Percentiles rank a stretch among this genome's conserved stretches.
Conservation (phyloP, 1,140 invertebrate genomes). For the Lamellibrachia luymesi region DNA sequence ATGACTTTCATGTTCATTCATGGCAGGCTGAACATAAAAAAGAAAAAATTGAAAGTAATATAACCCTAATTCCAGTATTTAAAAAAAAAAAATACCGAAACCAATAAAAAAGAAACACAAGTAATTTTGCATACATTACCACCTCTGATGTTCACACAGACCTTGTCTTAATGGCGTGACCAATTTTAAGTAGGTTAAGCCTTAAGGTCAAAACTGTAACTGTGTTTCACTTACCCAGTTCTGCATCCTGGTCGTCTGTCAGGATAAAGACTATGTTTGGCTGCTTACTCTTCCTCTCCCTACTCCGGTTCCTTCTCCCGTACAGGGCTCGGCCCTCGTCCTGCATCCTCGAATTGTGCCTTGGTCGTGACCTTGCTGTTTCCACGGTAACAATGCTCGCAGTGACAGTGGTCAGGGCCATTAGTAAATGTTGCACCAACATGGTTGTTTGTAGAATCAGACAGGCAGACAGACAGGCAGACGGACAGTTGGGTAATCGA, state of each 20-base stretch:
- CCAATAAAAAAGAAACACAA: no score
- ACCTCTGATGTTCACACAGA: no score
- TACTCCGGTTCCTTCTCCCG: neutral
- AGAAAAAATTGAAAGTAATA: no score
- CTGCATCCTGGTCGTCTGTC: constrained; percentile 93
- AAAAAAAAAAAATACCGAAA: no score
- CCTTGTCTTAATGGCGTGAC: no score
- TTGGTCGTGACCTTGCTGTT: neutral
- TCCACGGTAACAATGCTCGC: neutral
- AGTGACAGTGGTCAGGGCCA: neutral
- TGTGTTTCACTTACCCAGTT: constrained; percentile 67
- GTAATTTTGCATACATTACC: no score
- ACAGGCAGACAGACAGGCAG: neutral
- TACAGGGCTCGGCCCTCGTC: neutral
- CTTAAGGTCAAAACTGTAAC: neutral
- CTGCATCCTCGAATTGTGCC: neutral
- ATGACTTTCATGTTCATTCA: no score
- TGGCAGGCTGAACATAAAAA: no score
- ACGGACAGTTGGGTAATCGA: neutral
- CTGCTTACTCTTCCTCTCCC: constrained; percentile 25
- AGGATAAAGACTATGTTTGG: constrained; percentile 93
- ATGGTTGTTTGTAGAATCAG: neutral
- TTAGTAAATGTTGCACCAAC: neutral
- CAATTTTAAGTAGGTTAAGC: neutral
- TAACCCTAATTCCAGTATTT: no score